Conservation (phyloP, 2,888 invertebrate genomes). For the Rotaria sp. region DNA sequence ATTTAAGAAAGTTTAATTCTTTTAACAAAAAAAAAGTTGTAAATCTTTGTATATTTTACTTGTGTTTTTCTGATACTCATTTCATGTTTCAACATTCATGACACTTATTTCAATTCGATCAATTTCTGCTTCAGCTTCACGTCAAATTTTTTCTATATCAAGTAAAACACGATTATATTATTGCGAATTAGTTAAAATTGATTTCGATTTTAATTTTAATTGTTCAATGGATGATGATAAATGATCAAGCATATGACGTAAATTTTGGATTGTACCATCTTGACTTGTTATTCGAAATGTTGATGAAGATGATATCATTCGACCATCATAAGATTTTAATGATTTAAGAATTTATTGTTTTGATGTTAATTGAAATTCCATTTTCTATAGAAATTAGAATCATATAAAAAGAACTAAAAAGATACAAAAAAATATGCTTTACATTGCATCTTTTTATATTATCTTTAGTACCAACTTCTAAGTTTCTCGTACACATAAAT, state of each 20-base stretch:
- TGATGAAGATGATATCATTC: not conserved
- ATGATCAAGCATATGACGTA: not conserved
- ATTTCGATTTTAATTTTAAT: constrained; percentile 10
- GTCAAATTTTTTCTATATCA: not conserved
- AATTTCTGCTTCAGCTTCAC: constrained; percentile 7
- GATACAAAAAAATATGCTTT: not conserved
- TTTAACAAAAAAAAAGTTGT: no score
- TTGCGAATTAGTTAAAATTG: constrained; percentile 14
- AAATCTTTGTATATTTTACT: not conserved
- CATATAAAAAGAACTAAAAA: not conserved
- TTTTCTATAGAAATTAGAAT: not conserved
- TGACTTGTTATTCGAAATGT: not conserved
- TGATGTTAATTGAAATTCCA: not conserved
- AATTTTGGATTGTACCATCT: not conserved
- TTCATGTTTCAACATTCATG: constrained; percentile 27
- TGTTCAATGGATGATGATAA: not conserved
- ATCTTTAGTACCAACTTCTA: not conserved
- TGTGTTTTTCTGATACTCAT: constrained; percentile 25
- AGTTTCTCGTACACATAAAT: not conserved
- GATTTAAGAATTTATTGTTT: constrained; percentile 4
- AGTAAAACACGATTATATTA: constrained; percentile 22
- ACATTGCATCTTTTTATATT: not conserved
- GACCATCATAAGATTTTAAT: not conserved
- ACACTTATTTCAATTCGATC: constrained; percentile 5
- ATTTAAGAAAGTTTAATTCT: no score